These are phyloP conservation scores for Ecliptopera silaceata DNA, from an alignment of 2,888 invertebrate species.

Conservation along the genomic window DNA sequence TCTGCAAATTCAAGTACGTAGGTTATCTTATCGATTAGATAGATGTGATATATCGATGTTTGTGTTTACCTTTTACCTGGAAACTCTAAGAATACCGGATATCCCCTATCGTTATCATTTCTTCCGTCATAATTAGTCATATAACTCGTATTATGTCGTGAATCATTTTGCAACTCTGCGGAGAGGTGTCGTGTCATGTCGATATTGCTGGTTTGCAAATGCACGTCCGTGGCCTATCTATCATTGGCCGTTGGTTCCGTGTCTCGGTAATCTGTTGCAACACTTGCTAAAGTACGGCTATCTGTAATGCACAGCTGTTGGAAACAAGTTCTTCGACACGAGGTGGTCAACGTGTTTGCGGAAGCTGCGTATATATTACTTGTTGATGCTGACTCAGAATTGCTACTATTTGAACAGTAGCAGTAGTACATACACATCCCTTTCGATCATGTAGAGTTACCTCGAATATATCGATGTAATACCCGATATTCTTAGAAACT, in stretches of 20 bases:
- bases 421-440: not conserved
- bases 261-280: slow-evolving; percentile 31
- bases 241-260: slow-evolving; percentile 17
- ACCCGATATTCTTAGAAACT: too few species aligned
- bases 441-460: not conserved
- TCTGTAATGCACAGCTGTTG: slow-evolving; percentile 34
- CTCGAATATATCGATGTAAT: too few species aligned
- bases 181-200: slow-evolving; percentile 11
- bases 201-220: slow-evolving; percentile 18
- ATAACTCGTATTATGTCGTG: slow-evolving; percentile 10
- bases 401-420: not conserved
- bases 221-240: slow-evolving; percentile 28
- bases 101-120: slow-evolving; percentile 15
- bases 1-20: not conserved
- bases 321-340: slow-evolving; percentile 32
- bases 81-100: slow-evolving; percentile 20
- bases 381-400: slow-evolving; percentile 8
- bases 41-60: not conserved
- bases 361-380: slow-evolving; percentile 11
- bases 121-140: slow-evolving; percentile 25
- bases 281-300: slow-evolving; percentile 31
- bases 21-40: not conserved
- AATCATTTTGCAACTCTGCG: slow-evolving; percentile 25
- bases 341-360: slow-evolving; percentile 28
- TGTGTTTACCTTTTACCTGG: slow-evolving; percentile 12